Conservation (phyloP, 2,888 invertebrate species). For the Gibbula magus region DNA sequence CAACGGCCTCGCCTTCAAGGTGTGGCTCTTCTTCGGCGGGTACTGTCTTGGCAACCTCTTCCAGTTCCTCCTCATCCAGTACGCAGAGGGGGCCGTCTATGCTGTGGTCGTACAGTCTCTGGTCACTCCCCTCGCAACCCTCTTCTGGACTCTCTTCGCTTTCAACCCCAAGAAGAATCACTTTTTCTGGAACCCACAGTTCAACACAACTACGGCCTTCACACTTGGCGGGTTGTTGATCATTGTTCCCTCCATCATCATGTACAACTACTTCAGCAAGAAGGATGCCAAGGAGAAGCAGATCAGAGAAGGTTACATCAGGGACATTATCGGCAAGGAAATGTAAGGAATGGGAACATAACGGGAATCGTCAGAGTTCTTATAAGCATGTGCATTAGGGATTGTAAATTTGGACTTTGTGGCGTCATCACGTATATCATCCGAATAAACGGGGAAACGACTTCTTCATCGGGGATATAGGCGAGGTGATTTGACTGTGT, state of each 20-base stretch:
- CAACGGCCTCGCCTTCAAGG: slow-evolving; percentile 40
- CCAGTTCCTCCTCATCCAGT: slow-evolving; percentile 58
- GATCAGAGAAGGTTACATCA: background rate
- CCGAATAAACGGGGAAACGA: no score
- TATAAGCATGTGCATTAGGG: no score
- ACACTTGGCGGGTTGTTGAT: slow-evolving; percentile 53
- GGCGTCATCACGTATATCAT: no score
- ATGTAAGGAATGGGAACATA: background rate
- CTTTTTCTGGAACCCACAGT: slow-evolving; percentile 53
- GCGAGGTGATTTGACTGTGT: no score
- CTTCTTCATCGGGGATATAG: no score
- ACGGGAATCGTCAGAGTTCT: no score
- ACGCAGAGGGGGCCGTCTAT: slow-evolving; percentile 63
- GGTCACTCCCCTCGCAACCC: slow-evolving; percentile 53
- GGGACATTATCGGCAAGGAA: background rate
- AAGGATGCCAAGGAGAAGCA: slow-evolving; percentile 46
- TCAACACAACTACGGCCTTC: slow-evolving; percentile 57
- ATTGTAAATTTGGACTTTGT: no score
- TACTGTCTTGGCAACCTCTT: slow-evolving; percentile 53
- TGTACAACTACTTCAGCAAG: slow-evolving; percentile 58
- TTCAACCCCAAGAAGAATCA: slow-evolving; percentile 42
- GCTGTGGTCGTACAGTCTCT: slow-evolving; percentile 56
- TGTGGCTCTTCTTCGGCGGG: slow-evolving; percentile 52
- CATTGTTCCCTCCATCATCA: slow-evolving; percentile 56
- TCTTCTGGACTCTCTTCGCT: slow-evolving; percentile 65